Evolutionary conservation across 2,113 vertebrate species (phyloP).

Genomic region (Brachyhypopomus occidentalis): DNA sequence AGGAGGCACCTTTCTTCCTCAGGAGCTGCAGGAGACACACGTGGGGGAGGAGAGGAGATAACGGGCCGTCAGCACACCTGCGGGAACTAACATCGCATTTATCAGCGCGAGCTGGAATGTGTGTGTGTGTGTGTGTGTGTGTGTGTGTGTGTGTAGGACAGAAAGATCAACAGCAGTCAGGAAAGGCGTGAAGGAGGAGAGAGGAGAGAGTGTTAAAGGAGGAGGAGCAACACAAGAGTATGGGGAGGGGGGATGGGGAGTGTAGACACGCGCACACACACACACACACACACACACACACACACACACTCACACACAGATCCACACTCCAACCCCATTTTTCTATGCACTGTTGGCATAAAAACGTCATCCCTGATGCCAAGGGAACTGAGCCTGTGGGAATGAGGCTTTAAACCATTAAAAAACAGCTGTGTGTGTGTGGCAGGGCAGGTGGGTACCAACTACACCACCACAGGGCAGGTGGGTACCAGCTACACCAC

Average conservation of each 20-base stretch:
- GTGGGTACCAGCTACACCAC: too few relatives aligned
- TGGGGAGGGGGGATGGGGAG: too few relatives aligned
- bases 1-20: constrained; percentile 88
- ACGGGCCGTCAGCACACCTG: not conserved
- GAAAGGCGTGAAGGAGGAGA: not conserved
- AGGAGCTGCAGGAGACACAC: constrained; percentile 74
- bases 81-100: not conserved
- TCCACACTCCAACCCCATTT: not conserved
- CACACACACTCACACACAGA: not conserved
- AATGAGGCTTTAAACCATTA: too few relatives aligned
- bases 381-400: not conserved
- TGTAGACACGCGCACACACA: not conserved
- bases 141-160: not conserved
- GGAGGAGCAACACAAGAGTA: too few relatives aligned
- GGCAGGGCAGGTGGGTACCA: too few relatives aligned
- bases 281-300: not conserved
- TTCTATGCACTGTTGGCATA: not conserved
- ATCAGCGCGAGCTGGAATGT: too few relatives aligned
- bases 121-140: too few relatives aligned
- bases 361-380: not conserved
- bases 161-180: not conserved
- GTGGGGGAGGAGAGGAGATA: too few relatives aligned
- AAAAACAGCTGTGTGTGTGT: too few relatives aligned
- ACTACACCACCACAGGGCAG: too few relatives aligned
- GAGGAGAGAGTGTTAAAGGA: not conserved